These are phyloP conservation scores for Rotaria socialis DNA, from an alignment of 2,888 invertebrate species.

Conservation along the genomic window DNA sequence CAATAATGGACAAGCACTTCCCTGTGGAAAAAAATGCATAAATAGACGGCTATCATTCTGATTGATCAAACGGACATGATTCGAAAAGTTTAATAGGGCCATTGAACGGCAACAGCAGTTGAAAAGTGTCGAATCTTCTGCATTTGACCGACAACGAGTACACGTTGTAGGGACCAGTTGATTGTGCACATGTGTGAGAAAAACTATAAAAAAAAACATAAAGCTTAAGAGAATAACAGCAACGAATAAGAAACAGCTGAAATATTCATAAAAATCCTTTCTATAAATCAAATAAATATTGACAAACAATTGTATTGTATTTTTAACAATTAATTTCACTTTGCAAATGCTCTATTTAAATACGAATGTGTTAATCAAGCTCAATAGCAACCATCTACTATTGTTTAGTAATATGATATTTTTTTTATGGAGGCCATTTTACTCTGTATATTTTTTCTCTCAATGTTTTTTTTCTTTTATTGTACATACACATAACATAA, in stretches of 20 bases:
- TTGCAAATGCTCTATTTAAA: not conserved
- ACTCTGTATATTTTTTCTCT: not conserved
- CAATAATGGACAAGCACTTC: not conserved
- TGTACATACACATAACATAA: not conserved
- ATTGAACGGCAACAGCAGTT: constrained; percentile 29
- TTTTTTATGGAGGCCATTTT: constrained; percentile 17
- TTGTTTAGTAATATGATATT: not conserved
- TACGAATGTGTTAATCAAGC: not conserved
- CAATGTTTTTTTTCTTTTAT: not conserved
- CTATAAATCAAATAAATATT: not conserved
- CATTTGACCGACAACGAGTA: not conserved
- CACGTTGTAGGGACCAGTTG: not conserved
- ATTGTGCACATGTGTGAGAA: constrained; percentile 14
- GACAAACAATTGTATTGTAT: not conserved
- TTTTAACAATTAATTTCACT: not conserved
- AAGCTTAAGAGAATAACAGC: not conserved
- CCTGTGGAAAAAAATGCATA: not conserved
- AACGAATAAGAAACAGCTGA: not conserved
- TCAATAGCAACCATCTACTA: not conserved
- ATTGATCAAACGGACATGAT: constrained; percentile 4
- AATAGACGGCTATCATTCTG: not conserved
- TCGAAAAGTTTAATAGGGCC: constrained; percentile 28
- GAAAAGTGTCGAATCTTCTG: constrained; percentile 1
- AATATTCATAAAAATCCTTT: not conserved
- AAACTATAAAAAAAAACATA: not conserved